These are phyloP conservation scores for Leiothrix lutea DNA, from an alignment of 2,113 vertebrate species.

Conservation along the genomic window DNA sequence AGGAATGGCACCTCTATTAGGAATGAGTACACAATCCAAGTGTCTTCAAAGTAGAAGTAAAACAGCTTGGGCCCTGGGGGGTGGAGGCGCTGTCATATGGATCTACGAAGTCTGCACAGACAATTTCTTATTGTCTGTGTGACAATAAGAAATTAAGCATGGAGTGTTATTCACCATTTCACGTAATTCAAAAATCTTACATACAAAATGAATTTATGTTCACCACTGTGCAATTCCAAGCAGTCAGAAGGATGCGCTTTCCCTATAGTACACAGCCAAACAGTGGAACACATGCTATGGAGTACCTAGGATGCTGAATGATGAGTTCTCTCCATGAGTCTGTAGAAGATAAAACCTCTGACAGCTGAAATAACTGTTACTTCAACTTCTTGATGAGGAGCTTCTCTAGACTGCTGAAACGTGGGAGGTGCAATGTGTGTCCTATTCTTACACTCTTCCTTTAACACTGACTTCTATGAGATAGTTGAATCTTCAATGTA, in stretches of 20 bases:
- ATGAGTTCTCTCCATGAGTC: background rate
- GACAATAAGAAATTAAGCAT: background rate
- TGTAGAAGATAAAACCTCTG: background rate
- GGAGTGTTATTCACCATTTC: background rate
- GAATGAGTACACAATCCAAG: background rate
- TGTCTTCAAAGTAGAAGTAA: background rate
- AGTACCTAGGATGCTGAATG: background rate
- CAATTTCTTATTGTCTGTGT: no score
- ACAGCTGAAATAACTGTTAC: background rate
- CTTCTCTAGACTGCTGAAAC: background rate
- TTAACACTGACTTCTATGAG: background rate
- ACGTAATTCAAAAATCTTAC: background rate
- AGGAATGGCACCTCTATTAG: background rate
- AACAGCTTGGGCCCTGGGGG: background rate
- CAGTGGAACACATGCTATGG: background rate
- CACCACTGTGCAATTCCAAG: background rate
- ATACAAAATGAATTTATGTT: background rate
- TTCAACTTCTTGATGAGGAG: background rate
- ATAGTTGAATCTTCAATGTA: background rate
- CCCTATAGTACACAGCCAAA: background rate
- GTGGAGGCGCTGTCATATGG: fast-evolving
- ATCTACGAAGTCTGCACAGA: background rate
- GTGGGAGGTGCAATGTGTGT: background rate
- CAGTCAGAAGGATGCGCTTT: background rate
- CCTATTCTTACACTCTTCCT: background rate